phyloP scores from a whole-genome alignment of 2,113 vertebrate species.

The Caranx melampygus region DNA sequence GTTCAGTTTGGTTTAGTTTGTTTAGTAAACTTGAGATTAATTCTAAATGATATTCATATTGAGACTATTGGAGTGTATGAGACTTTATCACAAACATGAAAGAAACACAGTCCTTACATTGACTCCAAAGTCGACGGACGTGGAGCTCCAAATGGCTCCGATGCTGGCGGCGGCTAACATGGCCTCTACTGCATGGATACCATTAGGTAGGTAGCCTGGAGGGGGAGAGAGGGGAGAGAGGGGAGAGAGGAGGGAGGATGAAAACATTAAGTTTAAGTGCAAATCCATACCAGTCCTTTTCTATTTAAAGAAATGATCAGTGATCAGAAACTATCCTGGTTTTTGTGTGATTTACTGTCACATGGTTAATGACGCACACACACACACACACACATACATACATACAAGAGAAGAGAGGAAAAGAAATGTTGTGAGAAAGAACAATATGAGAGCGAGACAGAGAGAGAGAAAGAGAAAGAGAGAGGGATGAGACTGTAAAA shows the following conservation, averaged over 20 bases:
- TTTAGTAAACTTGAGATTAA: not conserved
- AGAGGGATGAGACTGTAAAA: not conserved
- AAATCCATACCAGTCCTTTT: not conserved
- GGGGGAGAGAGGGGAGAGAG: not conserved
- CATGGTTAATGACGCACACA: too few relatives aligned
- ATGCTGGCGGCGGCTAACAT: slow-evolving; percentile 95
- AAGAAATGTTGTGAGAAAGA: too few relatives aligned
- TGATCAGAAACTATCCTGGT: too few relatives aligned
- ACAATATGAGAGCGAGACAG: too few relatives aligned
- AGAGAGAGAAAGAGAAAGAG: not conserved
- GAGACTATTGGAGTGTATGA: not conserved
- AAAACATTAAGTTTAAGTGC: not conserved
- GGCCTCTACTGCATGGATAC: slow-evolving; percentile 90
- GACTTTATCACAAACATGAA: fast-evolving
- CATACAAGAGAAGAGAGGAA: too few relatives aligned
- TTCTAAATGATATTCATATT: too few relatives aligned
- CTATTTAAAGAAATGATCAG: too few relatives aligned
- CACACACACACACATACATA: too few relatives aligned
- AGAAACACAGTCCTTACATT: slow-evolving; percentile 85
- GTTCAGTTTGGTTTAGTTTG: too few relatives aligned
- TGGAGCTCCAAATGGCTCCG: slow-evolving; percentile 96
- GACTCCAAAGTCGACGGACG: slow-evolving; percentile 95
- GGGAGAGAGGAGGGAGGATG: not conserved
- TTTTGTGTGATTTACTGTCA: too few relatives aligned
- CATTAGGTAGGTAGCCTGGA: slow-evolving; percentile 93